phyloP scores from a whole-genome alignment of 2,888 invertebrate genomes.

The Lasioglossum morio region DNA sequence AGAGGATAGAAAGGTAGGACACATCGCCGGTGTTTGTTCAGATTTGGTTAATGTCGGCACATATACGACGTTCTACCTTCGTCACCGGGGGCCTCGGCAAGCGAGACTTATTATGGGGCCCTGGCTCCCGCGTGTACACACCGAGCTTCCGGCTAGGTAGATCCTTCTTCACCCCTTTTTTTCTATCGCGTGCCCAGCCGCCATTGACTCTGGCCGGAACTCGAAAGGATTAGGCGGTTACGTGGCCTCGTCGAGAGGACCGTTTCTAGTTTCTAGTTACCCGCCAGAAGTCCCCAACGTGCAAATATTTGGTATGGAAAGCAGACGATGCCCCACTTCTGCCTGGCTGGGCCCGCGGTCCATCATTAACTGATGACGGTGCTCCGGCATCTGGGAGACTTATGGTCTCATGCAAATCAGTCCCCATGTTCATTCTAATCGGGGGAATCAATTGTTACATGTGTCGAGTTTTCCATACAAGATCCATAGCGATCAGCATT shows the following conservation, averaged over 20 bases:
- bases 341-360: background rate
- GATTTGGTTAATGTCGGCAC: constrained; percentile 81
- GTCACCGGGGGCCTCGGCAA: constrained; percentile 58
- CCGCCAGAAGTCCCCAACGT: constrained; percentile 19
- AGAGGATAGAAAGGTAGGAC: constrained; percentile 26
- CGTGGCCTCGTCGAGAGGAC: constrained; percentile 28
- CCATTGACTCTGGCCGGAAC: constrained; percentile 62
- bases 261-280: constrained; percentile 41
- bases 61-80: constrained; percentile 71
- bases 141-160: constrained; percentile 61
- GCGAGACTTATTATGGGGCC: constrained; percentile 62
- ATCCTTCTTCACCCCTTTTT: constrained; percentile 57
- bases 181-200: constrained; percentile 62
- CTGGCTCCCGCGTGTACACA: constrained; percentile 55
- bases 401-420: background rate
- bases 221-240: constrained; percentile 61
- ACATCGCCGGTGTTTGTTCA: constrained; percentile 78
- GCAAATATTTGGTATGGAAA: constrained; percentile 27
- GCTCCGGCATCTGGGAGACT: background rate
- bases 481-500: background rate
- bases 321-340: background rate
- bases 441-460: background rate
- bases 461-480: background rate
- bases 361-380: background rate
- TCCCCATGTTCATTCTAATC: background rate